Evolutionary conservation across 2,888 invertebrate genomes (phyloP).

Genomic region (Lithophane ornitopus): DNA sequence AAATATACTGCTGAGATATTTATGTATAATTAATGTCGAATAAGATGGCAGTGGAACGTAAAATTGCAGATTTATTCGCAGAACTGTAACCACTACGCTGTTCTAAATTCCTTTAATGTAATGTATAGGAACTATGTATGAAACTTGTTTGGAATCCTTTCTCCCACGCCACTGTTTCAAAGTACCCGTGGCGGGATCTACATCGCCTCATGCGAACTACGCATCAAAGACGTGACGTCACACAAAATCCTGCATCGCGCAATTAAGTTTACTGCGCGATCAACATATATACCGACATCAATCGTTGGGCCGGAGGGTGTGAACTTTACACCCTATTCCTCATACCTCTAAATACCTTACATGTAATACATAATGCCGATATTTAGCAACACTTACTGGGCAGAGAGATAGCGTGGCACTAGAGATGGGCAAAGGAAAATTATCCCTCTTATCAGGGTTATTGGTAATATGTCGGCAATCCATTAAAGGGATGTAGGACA

Average conservation of each 20-base stretch:
- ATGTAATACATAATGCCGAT: background rate
- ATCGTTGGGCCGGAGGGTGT: no score
- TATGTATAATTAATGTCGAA: conserved; percentile 41
- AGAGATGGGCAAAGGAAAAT: background rate
- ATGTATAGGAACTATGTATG: conserved; percentile 17
- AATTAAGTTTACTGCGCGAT: no score
- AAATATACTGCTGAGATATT: conserved; percentile 20
- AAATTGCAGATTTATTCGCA: conserved; percentile 49
- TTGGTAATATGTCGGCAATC: no score
- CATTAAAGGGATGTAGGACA: no score
- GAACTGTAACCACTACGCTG: conserved; percentile 26
- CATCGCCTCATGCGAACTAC: no score
- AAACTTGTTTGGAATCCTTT: conserved; percentile 25
- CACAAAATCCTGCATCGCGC: no score
- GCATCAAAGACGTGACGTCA: no score
- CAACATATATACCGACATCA: no score
- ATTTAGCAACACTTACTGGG: background rate
- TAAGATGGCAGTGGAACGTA: conserved; percentile 26
- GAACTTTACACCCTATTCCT: no score
- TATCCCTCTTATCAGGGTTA: no score
- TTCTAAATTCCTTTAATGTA: conserved; percentile 40
- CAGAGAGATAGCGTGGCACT: background rate
- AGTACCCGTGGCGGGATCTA: background rate
- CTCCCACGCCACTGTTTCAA: conserved; percentile 23
- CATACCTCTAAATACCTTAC: background rate